Percentiles rank a stretch among this genome's conserved stretches.
Evolutionary conservation across 1,140 invertebrate genomes (phyloP).

Genomic region (Araneus ventricosus): DNA sequence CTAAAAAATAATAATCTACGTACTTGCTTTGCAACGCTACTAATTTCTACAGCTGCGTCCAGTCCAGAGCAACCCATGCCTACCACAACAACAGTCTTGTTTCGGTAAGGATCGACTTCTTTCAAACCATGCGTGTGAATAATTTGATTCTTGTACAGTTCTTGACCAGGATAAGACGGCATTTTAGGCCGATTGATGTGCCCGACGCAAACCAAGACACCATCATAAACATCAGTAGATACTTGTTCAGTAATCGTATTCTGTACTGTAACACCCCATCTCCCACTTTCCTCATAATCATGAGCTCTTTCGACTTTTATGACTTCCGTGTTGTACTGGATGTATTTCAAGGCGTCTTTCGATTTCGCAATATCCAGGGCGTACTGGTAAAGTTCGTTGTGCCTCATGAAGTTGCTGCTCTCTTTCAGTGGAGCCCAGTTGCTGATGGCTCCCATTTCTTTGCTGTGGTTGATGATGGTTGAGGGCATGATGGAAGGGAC

Average conservation of each 20-base stretch:
- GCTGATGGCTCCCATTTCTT: slow-evolving; percentile 80
- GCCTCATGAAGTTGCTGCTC: slow-evolving; percentile 79
- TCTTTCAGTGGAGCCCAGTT: slow-evolving; percentile 79
- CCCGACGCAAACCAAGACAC: slow-evolving; percentile 76
- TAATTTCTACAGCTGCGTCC: slow-evolving; percentile 74
- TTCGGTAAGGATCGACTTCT: slow-evolving; percentile 78
- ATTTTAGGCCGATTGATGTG: slow-evolving; percentile 78
- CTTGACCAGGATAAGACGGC: slow-evolving; percentile 77
- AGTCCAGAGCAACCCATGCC: slow-evolving; percentile 80
- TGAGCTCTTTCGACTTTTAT: slow-evolving; percentile 74
- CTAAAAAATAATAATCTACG: neutral
- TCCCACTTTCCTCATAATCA: slow-evolving; percentile 79
- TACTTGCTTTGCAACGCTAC: slow-evolving; percentile 67
- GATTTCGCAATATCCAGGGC: slow-evolving; percentile 78
- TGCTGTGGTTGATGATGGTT: slow-evolving; percentile 74
- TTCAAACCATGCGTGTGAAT: slow-evolving; percentile 81
- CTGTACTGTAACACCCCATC: slow-evolving; percentile 79
- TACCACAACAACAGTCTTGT: slow-evolving; percentile 80
- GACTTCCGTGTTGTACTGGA: slow-evolving; percentile 17
- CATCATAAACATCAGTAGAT: slow-evolving; percentile 79
- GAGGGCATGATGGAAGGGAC: slow-evolving; percentile 77
- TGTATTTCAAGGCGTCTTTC: slow-evolving; percentile 79
- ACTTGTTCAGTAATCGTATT: slow-evolving; percentile 57
- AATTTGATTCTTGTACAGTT: slow-evolving; percentile 77
- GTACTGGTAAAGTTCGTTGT: slow-evolving; percentile 79